Evolutionary conservation across 2,113 vertebrate genomes (phyloP).

Genomic region (Oxyura jamaicensis): DNA sequence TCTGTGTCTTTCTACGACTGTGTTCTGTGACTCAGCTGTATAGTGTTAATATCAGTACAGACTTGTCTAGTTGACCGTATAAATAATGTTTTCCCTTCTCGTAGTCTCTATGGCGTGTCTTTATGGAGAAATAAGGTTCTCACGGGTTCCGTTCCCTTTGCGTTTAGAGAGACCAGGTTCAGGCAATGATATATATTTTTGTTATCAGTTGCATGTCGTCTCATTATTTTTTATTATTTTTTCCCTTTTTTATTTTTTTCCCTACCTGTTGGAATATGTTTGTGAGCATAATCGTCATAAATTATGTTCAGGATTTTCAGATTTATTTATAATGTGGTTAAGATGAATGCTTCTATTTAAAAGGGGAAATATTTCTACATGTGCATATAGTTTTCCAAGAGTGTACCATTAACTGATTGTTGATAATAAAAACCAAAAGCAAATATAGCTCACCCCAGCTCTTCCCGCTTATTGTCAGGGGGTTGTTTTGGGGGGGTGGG

Average conservation of each 20-base stretch:
- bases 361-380: constrained; percentile 99
- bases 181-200: constrained; percentile 91
- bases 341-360: constrained; percentile 99
- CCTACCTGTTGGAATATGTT: constrained; percentile 83
- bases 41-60: constrained; percentile 96
- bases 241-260: constrained; percentile 52
- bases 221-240: constrained; percentile 42
- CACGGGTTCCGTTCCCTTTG: constrained; percentile 83
- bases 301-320: constrained; percentile 93
- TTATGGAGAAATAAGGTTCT: constrained; percentile 88
- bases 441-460: constrained; percentile 58
- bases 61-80: constrained; percentile 91
- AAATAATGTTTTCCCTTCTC: constrained; percentile 88
- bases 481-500: too few species aligned
- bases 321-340: constrained; percentile 99
- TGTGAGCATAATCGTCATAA: constrained; percentile 91
- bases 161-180: constrained; percentile 85
- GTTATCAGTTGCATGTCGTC: constrained; percentile 95
- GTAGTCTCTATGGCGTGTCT: constrained; percentile 93
- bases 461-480: constrained; percentile 27
- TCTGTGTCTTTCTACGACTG: constrained; percentile 96
- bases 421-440: constrained; percentile 97
- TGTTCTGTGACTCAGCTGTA: constrained; percentile 99
- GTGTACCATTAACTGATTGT: constrained; percentile 99
- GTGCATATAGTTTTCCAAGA: constrained; percentile 99